Percentiles rank a stretch among this genome's conserved stretches.
phyloP scores from a whole-genome alignment of 2,113 vertebrate species.

The Ciconia stormi region DNA sequence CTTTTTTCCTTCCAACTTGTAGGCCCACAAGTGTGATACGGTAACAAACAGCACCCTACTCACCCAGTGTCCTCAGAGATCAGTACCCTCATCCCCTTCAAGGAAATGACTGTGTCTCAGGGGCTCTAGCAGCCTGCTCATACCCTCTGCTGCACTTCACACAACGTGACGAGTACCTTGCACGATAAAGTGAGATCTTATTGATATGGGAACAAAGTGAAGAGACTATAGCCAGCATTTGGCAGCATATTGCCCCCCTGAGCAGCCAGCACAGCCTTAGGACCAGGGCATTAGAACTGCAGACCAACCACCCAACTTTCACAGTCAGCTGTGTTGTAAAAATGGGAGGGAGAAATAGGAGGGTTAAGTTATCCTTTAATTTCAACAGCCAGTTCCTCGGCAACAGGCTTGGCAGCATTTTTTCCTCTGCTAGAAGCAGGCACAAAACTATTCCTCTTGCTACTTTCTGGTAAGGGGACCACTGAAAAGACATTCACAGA shows the following conservation, averaged over 20 bases:
- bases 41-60: not conserved
- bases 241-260: rapidly evolving
- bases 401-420: not conserved
- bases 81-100: not conserved
- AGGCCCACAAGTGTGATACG: not conserved
- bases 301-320: not conserved
- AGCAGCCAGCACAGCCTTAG: not conserved
- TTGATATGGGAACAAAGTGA: rapidly evolving
- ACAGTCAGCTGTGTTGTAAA: not conserved
- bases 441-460: not conserved
- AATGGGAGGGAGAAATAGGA: not conserved
- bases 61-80: not conserved
- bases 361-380: not conserved
- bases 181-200: not conserved
- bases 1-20: not conserved
- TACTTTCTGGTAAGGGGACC: not conserved
- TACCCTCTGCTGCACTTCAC: not conserved
- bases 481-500: not conserved
- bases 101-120: not conserved
- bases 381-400: not conserved
- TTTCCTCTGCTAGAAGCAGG: not conserved
- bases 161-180: rapidly evolving
- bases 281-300: not conserved
- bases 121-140: not conserved
- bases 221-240: too few species aligned